Evolutionary conservation across 2,113 vertebrate species (phyloP).

Genomic region (Gallinago jamesoni): DNA sequence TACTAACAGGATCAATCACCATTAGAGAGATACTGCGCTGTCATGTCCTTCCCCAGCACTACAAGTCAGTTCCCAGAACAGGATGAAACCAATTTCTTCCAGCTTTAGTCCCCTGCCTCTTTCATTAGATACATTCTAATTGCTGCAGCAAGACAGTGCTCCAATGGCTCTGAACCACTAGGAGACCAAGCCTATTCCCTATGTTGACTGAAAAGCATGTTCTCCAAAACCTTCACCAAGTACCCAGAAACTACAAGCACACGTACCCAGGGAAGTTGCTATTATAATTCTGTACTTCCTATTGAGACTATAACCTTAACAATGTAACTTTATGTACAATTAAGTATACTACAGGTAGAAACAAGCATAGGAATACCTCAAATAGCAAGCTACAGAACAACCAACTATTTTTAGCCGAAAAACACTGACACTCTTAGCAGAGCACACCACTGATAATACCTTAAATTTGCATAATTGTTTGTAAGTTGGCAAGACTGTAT

Average conservation of each 20-base stretch:
- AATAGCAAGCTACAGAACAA: neutral
- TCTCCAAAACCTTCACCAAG: neutral
- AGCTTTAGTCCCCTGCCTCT: neutral
- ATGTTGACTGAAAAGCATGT: neutral
- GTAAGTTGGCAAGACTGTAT: too few species aligned
- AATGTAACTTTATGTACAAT: neutral
- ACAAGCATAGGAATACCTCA: neutral
- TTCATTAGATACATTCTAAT: neutral
- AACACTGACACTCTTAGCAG: neutral
- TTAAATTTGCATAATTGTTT: too few species aligned
- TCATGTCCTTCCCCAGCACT: neutral
- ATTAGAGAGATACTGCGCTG: neutral
- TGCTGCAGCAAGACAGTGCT: neutral
- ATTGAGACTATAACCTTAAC: neutral
- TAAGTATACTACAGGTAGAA: neutral
- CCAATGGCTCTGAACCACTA: neutral
- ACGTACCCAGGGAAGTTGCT: neutral
- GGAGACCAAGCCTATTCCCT: neutral
- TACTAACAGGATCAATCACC: neutral
- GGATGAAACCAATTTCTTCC: neutral
- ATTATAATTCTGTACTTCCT: neutral
- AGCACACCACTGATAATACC: neutral
- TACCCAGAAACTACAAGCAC: neutral
- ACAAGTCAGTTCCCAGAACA: neutral
- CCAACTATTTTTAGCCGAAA: neutral